Evolutionary conservation across 2,113 vertebrate species (phyloP), one percentile per base, ranked within the genome.

Genomic region (Petaurus breviceps): DNA sequence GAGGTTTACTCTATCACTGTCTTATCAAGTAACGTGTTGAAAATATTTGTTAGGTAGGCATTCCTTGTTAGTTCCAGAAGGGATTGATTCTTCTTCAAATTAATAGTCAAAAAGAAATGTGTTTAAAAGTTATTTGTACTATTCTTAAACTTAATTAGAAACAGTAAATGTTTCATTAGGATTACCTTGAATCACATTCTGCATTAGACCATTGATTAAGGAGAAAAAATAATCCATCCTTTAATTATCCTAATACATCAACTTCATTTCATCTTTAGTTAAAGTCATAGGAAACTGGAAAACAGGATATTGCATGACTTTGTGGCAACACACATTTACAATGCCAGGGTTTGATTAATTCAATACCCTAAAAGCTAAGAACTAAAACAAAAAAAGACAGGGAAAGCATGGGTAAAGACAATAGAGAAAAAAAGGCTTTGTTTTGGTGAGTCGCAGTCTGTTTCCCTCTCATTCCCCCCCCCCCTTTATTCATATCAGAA

Each of bases 171-270:
- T 89, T 23, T 94, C 84, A 91, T 89, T 53, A 97, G 43, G 14
- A 43, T 84, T 54, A 93, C 53, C 61, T 95, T 92, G 94, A 98
- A 1, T 46, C 46, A 50, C 25, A 57, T 23, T 97, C 4, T 93
- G 53, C 53, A n/a, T 90, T 93, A 51, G 23, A 8, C 3, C 16
- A n/a, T 92, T 90, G 51, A 0, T 51, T 93, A 49, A 90, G 25
- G 93, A 91, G 10, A 26, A 54, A 54, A 92, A 92, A 91, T 1
- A 12, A 96, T 51, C 43, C 25, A 50, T 95, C 96, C 92, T 49
- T 96, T 94, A 50, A 10, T 89, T 94, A 43, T 10, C 3, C 12
- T 11, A 84, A 61, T 89, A 91, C 91, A 94, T 55, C 12, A 93
- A 50, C 0, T 0, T 28, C 14, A 95, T 0, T 49, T 24, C 89